Percentiles rank a stretch among this genome's conserved stretches.
Conservation (phyloP, 1,140 invertebrate genomes). For the Drosophila sechellia region DNA sequence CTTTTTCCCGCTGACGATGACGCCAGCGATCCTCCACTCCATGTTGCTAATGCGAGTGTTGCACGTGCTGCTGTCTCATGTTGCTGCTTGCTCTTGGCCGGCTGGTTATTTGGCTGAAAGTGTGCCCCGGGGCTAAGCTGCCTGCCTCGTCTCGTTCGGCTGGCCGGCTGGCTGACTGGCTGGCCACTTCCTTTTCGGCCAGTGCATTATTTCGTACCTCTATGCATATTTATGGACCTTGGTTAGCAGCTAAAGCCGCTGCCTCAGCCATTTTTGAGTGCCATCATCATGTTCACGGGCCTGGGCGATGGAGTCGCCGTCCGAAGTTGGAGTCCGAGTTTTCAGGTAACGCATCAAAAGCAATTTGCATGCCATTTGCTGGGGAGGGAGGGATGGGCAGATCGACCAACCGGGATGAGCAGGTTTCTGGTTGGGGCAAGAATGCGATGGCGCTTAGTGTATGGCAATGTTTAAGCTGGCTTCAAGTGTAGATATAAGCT, state of each 20-base stretch:
- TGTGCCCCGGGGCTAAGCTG: slow-evolving; percentile 76
- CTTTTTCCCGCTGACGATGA: slow-evolving; percentile 33
- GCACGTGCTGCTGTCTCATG: slow-evolving; percentile 66
- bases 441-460: slow-evolving; percentile 74
- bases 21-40: slow-evolving; percentile 59
- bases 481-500: slow-evolving; percentile 29
- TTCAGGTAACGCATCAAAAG: slow-evolving; percentile 76
- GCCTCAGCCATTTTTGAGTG: slow-evolving; percentile 79
- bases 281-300: slow-evolving; percentile 63
- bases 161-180: slow-evolving; percentile 46
- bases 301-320: slow-evolving; percentile 6
- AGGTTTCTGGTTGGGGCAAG: slow-evolving; percentile 57
- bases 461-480: slow-evolving; percentile 55
- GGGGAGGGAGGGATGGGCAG: neutral
- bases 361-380: slow-evolving; percentile 82
- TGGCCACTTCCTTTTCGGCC: slow-evolving; percentile 64
- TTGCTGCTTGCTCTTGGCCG: slow-evolving; percentile 30
- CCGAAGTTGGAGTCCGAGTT: slow-evolving; percentile 11
- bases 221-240: slow-evolving; percentile 77
- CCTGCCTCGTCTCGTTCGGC: slow-evolving; percentile 33
- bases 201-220: slow-evolving; percentile 55
- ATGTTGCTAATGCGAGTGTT: slow-evolving; percentile 56
- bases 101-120: slow-evolving; percentile 48
- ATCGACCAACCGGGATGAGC: slow-evolving; percentile 32
- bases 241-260: slow-evolving; percentile 8